Evolutionary conservation across 2,113 vertebrate species (phyloP), one percentile per base, ranked within the genome.

Genomic region (Stegastes partitus): DNA sequence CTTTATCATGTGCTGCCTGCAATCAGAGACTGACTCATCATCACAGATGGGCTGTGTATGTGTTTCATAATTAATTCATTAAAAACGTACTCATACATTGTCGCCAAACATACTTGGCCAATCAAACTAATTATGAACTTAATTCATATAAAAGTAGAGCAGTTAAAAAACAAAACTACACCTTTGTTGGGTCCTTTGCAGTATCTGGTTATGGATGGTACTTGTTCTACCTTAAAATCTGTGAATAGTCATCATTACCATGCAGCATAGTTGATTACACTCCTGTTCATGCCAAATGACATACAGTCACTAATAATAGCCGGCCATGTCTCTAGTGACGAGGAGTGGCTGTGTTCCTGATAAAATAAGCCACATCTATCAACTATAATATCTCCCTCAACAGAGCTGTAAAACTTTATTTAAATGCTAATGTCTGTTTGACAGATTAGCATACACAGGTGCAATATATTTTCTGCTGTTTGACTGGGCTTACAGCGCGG

Each of bases 391-490:
- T 90, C 73, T 85, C 68, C 50, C 31, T 82, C 77, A 75, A 67
- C 75, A 73, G 42, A 45, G 74, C 71, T 72, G 59, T 80, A 76
- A 79, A 86, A 81, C 82, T 86, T 89, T 89, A 92, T 92, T 92
- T 90, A 92, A 93, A 93, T 92, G 90, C 86, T 92, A 92, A 91
- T 91, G 61, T 73, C 18, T 25, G 45, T 68, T 77, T 89, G 86
- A 86, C 68, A 89, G 75, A 86, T 79, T 68, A 87, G 64, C 67
- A 77, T 23, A 72, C 58, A 53, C 57, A 75, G 55, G 63, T 61
- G 65, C 61, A 45, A 65, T 77, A 55, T 34, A 62, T 78, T 55
- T 26, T 73, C 28, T 19, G 12, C 64, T 66, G 73, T 82, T 79
- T 64, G 77, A 76, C 75, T 85, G 58, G 39, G 34, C 73, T 81